A percentile compares a stretch with the other conserved stretches of the same genome.
Evolutionary conservation across 2,888 invertebrate species (phyloP).

Genomic region (Luperina testacea): DNA sequence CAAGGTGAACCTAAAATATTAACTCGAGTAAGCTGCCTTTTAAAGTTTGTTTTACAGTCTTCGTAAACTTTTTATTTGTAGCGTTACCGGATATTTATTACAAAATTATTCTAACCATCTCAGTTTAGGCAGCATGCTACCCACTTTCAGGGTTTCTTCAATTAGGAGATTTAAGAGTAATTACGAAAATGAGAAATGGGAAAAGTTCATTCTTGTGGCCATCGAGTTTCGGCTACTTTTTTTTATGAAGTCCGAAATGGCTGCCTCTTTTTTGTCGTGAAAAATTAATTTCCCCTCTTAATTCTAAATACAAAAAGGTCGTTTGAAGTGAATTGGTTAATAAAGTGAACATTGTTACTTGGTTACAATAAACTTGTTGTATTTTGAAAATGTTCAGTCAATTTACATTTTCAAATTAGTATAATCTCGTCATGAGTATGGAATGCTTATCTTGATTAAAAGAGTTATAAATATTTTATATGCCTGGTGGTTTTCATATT

Average conservation of each 20-base stretch:
- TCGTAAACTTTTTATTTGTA: conserved; percentile 54
- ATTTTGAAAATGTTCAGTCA: conserved; percentile 27
- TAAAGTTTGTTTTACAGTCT: conserved; percentile 40
- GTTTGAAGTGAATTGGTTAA: conserved; percentile 66
- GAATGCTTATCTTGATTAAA: conserved; percentile 37
- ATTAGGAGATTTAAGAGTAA: conserved; percentile 83
- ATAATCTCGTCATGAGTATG: conserved; percentile 31
- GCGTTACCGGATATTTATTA: conserved; percentile 52
- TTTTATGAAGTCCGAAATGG: conserved; percentile 83
- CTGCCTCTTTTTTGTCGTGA: conserved; percentile 76
- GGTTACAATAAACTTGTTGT: conserved; percentile 38
- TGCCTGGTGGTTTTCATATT: conserved; percentile 42
- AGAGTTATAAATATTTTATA: conserved; percentile 39
- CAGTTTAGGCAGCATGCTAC: conserved; percentile 59
- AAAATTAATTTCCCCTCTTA: conserved; percentile 77
- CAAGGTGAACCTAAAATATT: conserved; percentile 38
- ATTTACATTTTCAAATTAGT: conserved; percentile 44
- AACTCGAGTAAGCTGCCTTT: conserved; percentile 32
- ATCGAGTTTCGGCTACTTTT: conserved; percentile 80
- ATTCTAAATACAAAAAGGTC: conserved; percentile 72
- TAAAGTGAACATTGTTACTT: conserved; percentile 65
- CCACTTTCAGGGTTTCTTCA: conserved; percentile 75
- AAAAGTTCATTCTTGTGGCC: conserved; percentile 83
- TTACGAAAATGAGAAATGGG: conserved; percentile 87
- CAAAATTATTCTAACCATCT: conserved; percentile 58